These are phyloP conservation scores for Cheilosia impressa DNA, from an alignment of 2,888 invertebrate species.

Conservation along the genomic window DNA sequence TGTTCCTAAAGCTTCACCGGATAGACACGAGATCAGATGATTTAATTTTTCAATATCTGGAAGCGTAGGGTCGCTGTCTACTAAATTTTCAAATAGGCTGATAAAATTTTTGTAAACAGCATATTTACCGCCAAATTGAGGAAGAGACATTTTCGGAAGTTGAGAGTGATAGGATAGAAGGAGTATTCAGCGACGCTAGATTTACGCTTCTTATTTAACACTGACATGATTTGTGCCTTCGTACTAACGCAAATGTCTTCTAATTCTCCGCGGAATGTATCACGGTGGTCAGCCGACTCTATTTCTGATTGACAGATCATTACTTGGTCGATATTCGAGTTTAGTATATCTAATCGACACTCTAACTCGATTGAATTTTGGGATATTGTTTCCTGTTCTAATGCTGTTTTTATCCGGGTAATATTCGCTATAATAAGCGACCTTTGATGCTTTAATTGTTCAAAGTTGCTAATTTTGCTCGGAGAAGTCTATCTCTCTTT, in stretches of 20 bases:
- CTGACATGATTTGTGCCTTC: slow-evolving; percentile 5
- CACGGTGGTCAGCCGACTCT: slow-evolving; percentile 14
- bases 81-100: slow-evolving; percentile 26
- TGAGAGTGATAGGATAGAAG: slow-evolving; percentile 8
- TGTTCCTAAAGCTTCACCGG: slow-evolving; percentile 65
- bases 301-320: slow-evolving; percentile 31
- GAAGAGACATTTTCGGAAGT: slow-evolving; percentile 39
- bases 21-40: slow-evolving; percentile 63
- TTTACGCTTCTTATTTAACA: slow-evolving; percentile 20
- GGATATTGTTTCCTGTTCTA: neutral
- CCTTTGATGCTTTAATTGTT: too few relatives aligned
- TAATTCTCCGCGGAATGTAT: slow-evolving; percentile 15
- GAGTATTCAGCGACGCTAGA: slow-evolving; percentile 18
- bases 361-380: neutral
- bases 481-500: neutral
- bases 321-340: slow-evolving; percentile 26
- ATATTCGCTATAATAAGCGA: neutral
- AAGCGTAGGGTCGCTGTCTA: slow-evolving; percentile 13
- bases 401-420: neutral
- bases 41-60: slow-evolving; percentile 60
- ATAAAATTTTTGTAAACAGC: slow-evolving; percentile 34
- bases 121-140: slow-evolving; percentile 32
- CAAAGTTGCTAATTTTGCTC: too few relatives aligned
- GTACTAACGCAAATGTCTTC: slow-evolving; percentile 9
- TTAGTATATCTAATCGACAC: slow-evolving; percentile 24